Percentiles rank a stretch among this genome's conserved stretches.
Evolutionary conservation across 2,888 invertebrate genomes (phyloP).

Genomic region (Uloborus plumipes): DNA sequence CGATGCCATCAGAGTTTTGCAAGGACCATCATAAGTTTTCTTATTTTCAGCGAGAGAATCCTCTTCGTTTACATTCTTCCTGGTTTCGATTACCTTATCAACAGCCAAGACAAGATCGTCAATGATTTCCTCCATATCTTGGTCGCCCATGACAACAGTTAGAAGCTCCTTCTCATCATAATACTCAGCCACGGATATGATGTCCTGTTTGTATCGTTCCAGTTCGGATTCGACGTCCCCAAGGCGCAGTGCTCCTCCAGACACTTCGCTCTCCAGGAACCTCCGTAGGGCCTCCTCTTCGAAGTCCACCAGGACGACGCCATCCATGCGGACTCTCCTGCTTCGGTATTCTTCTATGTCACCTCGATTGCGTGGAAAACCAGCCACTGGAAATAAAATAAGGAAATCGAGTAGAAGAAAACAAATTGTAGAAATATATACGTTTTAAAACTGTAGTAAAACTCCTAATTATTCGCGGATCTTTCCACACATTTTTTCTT

Average conservation of each 20-base stretch:
- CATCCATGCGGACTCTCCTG: slow-evolving; percentile 49
- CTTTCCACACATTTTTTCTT: no score
- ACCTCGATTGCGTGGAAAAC: slow-evolving; percentile 56
- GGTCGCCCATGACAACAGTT: slow-evolving; percentile 61
- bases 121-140: slow-evolving; percentile 49
- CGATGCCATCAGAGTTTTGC: slow-evolving; percentile 26
- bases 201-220: slow-evolving; percentile 53
- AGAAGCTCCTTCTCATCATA: slow-evolving; percentile 57
- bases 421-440: no score
- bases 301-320: slow-evolving; percentile 54
- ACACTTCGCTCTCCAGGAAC: slow-evolving; percentile 41
- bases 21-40: slow-evolving; percentile 7
- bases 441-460: no score
- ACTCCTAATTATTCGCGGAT: no score
- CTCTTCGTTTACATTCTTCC: slow-evolving; percentile 31
- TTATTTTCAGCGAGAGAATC: neutral
- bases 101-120: slow-evolving; percentile 53
- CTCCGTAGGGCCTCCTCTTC: slow-evolving; percentile 54
- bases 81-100: slow-evolving; percentile 48
- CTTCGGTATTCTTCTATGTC: slow-evolving; percentile 58
- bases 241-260: slow-evolving; percentile 17
- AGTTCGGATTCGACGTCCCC: slow-evolving; percentile 44
- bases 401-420: neutral
- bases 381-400: slow-evolving; percentile 42
- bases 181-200: slow-evolving; percentile 57